Percentiles rank a stretch among this genome's conserved stretches.
These are phyloP conservation scores for Pseudochromis fuscus DNA, from an alignment of 2,797 vertebrate genomes.

Conservation along the genomic window DNA sequence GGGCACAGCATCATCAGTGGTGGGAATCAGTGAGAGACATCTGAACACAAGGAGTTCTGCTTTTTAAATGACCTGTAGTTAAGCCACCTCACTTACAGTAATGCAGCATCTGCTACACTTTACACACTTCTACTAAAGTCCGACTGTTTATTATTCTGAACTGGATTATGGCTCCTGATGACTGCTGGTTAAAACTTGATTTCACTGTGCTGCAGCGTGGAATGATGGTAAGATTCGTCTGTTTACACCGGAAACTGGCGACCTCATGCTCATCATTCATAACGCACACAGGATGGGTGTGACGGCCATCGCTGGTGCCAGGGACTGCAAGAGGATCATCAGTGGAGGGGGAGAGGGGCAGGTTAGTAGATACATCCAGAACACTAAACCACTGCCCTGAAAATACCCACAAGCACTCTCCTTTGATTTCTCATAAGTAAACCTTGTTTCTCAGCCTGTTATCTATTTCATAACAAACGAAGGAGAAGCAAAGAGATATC, in stretches of 20 bases:
- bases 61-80: background rate
- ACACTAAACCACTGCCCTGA: background rate
- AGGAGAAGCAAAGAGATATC: background rate
- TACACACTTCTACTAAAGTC: background rate
- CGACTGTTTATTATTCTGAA: background rate
- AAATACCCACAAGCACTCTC: background rate
- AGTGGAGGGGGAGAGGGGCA: slow-evolving; percentile 93
- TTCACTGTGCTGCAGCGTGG: slow-evolving; percentile 84
- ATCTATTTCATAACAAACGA: background rate
- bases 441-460: background rate
- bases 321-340: slow-evolving; percentile 87
- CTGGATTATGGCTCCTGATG: background rate
- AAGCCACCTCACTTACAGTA: background rate
- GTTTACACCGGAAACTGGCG: slow-evolving; percentile 88
- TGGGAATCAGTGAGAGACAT: slow-evolving; percentile 55
- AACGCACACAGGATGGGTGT: slow-evolving; percentile 88
- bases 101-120: background rate
- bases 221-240: slow-evolving; percentile 90
- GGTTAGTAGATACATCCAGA: slow-evolving; percentile 74
- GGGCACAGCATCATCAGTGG: slow-evolving; percentile 93
- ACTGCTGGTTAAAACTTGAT: background rate
- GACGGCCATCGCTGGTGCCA: slow-evolving; percentile 87
- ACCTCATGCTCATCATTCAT: slow-evolving; percentile 81
- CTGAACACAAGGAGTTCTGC: background rate
- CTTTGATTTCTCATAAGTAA: background rate